phyloP scores from a whole-genome alignment of 2,113 vertebrate species.

The Odontophorus gujanensis region DNA sequence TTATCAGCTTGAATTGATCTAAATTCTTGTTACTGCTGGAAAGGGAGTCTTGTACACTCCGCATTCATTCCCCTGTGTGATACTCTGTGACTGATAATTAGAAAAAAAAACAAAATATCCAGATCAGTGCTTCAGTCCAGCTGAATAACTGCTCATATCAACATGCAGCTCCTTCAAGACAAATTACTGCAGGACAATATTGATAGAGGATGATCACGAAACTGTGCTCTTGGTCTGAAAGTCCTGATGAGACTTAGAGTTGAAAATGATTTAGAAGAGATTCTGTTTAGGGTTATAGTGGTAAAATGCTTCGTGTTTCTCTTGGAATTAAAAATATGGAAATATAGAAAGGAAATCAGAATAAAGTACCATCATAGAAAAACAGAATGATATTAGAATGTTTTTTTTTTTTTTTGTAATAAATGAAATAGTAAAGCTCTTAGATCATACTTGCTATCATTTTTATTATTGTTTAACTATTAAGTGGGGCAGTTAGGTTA shows the following conservation, averaged over 20 bases:
- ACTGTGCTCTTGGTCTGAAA: slow-evolving; percentile 12
- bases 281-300: not conserved
- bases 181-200: not conserved
- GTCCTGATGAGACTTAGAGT: slow-evolving; percentile 6
- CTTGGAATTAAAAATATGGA: not conserved
- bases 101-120: not conserved
- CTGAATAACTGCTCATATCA: not conserved
- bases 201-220: not conserved
- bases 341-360: not conserved
- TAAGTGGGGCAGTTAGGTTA: not conserved
- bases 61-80: not conserved
- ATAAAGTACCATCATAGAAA: slow-evolving; percentile 9
- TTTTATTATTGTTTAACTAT: not conserved
- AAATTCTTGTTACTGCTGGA: not conserved
- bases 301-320: not conserved
- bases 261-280: slow-evolving; percentile 28
- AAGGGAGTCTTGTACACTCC: not conserved
- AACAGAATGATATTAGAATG: not conserved
- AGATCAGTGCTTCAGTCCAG: not conserved
- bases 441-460: not conserved
- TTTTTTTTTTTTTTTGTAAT: not conserved
- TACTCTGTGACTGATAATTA: not conserved
- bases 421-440: not conserved
- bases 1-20: not conserved
- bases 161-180: not conserved